Evolutionary conservation across 2,888 invertebrate species (phyloP).

Genomic region (Hartigia nigra): DNA sequence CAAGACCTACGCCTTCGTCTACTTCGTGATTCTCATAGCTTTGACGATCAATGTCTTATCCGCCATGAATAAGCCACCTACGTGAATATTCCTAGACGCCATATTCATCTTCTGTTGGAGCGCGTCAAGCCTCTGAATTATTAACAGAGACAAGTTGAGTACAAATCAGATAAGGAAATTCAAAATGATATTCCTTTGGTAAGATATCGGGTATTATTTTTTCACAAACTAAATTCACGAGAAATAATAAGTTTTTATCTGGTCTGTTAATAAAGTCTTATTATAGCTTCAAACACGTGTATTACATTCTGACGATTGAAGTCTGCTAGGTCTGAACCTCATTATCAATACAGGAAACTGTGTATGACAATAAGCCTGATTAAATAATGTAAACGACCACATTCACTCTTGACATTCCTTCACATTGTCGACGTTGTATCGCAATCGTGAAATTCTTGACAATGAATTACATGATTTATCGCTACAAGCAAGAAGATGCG

Average conservation of each 20-base stretch:
- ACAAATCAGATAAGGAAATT: neutral
- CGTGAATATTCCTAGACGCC: neutral
- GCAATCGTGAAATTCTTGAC: neutral
- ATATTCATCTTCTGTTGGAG: neutral
- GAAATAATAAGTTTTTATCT: neutral
- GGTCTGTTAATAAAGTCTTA: neutral
- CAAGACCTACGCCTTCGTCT: neutral
- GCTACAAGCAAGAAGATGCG: neutral
- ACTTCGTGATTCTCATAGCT: neutral
- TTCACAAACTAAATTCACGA: neutral
- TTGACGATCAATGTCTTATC: neutral
- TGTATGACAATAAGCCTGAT: neutral
- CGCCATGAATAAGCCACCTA: neutral
- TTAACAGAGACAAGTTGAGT: neutral
- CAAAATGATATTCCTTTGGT: neutral
- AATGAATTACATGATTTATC: neutral
- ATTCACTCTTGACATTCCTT: neutral
- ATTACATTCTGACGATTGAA: neutral
- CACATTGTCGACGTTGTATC: neutral
- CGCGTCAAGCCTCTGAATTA: neutral
- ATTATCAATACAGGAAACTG: neutral
- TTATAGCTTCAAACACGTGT: neutral
- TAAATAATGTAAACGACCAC: neutral
- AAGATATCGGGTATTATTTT: neutral
- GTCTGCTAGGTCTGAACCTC: neutral